Evolutionary conservation across 2,888 invertebrate genomes (phyloP).

Genomic region (Candidula unifasciata): DNA sequence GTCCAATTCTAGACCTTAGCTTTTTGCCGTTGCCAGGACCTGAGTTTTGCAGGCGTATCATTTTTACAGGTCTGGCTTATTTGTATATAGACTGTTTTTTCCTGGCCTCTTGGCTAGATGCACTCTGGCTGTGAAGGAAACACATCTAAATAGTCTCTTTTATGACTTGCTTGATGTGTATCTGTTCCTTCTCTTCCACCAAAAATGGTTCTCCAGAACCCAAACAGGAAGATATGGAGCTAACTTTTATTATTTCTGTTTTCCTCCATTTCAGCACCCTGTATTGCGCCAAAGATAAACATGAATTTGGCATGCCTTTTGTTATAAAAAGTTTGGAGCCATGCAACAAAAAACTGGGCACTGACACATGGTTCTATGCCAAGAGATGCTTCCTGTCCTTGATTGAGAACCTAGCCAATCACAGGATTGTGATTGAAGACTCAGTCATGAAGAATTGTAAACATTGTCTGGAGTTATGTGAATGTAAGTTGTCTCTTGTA

Average conservation of each 20-base stretch:
- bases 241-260: not conserved
- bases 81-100: too few relatives aligned
- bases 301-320: constrained; percentile 97
- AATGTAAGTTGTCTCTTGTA: constrained; percentile 79
- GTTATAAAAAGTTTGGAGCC: constrained; percentile 98
- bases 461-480: constrained; percentile 92
- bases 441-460: constrained; percentile 91
- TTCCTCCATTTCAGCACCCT: constrained; percentile 83
- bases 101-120: too few relatives aligned
- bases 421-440: constrained; percentile 91
- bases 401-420: constrained; percentile 92
- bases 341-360: constrained; percentile 94
- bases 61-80: too few relatives aligned
- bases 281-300: constrained; percentile 99
- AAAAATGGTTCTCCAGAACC: too few relatives aligned
- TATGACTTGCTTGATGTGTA: too few relatives aligned
- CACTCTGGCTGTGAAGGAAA: too few relatives aligned
- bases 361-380: constrained; percentile 99
- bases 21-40: too few relatives aligned
- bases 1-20: too few relatives aligned
- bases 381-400: constrained; percentile 96
- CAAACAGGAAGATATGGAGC: too few relatives aligned
- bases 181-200: too few relatives aligned
- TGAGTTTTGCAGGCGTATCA: too few relatives aligned
- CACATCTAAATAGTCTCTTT: too few relatives aligned